Evolutionary conservation across 2,888 invertebrate genomes (phyloP).

Genomic region (Branchellion lobata): DNA sequence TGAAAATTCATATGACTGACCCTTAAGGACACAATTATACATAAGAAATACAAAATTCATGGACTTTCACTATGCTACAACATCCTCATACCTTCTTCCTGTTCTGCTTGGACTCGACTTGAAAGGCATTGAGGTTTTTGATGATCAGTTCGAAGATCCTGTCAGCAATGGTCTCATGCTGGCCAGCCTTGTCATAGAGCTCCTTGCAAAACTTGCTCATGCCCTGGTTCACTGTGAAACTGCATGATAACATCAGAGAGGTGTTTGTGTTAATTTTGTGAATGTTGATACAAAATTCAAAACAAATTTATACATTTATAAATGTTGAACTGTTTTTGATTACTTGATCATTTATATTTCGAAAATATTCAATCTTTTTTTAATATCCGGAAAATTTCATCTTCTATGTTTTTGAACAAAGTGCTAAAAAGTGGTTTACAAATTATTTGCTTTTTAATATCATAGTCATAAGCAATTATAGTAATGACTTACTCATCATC

Average conservation of each 20-base stretch:
- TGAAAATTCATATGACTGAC: too few relatives aligned
- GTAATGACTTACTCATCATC: constrained; percentile 71
- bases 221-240: constrained; percentile 30
- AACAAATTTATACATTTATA: neutral
- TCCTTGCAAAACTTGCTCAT: constrained; percentile 24
- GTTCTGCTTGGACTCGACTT: constrained; percentile 36
- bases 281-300: neutral
- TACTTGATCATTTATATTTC: neutral
- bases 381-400: too few relatives aligned
- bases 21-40: too few relatives aligned
- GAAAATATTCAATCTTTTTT: too few relatives aligned
- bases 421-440: too few relatives aligned
- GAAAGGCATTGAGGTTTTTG: constrained; percentile 21
- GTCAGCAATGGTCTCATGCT: constrained; percentile 43
- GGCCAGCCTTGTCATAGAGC: constrained; percentile 38
- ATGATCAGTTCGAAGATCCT: constrained; percentile 16
- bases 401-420: too few relatives aligned
- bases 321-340: neutral
- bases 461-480: too few relatives aligned
- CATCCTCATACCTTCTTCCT: constrained; percentile 42
- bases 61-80: too few relatives aligned
- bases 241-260: too few relatives aligned
- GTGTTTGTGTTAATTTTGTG: neutral
- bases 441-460: too few relatives aligned
- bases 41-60: too few relatives aligned